Conservation (phyloP, 1,140 invertebrate species). For the Lepidostoma basale region DNA sequence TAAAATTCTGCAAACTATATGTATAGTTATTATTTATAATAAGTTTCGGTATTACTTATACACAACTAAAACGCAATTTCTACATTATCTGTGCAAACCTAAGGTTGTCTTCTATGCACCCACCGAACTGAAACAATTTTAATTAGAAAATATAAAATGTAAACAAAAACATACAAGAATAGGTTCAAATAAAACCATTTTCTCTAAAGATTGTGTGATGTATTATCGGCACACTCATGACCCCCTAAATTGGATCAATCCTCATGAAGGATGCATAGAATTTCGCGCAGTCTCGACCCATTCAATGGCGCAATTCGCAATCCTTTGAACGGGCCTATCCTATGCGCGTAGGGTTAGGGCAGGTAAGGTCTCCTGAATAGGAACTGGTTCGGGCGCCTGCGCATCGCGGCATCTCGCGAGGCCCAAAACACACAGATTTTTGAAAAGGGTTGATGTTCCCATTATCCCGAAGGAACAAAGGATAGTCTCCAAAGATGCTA, state of each 20-base stretch:
- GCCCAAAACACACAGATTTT: slow-evolving; percentile 33
- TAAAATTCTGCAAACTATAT: too few species aligned
- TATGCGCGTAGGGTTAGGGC: slow-evolving; percentile 18
- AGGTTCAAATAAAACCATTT: too few species aligned
- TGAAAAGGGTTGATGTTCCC: slow-evolving; percentile 41
- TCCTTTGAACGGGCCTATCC: slow-evolving; percentile 24
- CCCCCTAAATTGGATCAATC: slow-evolving; percentile 15
- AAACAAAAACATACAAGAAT: too few species aligned
- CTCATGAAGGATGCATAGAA: slow-evolving; percentile 7
- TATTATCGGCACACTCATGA: slow-evolving; percentile 7
- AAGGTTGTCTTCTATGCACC: too few species aligned
- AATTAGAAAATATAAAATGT: too few species aligned
- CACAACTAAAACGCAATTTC: too few species aligned
- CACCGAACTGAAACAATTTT: too few species aligned
- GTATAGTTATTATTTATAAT: too few species aligned
- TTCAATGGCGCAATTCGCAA: not conserved
- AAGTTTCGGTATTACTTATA: too few species aligned
- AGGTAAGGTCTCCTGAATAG: slow-evolving; percentile 20
- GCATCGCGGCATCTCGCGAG: not conserved
- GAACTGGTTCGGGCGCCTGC: slow-evolving; percentile 4
- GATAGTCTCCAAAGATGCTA: slow-evolving; percentile 22
- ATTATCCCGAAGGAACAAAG: slow-evolving; percentile 31
- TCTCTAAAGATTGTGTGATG: too few species aligned
- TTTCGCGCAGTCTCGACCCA: not conserved
- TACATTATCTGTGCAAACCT: too few species aligned